phyloP scores from a whole-genome alignment of 2,888 invertebrate species.

The Tholera decimalis region DNA sequence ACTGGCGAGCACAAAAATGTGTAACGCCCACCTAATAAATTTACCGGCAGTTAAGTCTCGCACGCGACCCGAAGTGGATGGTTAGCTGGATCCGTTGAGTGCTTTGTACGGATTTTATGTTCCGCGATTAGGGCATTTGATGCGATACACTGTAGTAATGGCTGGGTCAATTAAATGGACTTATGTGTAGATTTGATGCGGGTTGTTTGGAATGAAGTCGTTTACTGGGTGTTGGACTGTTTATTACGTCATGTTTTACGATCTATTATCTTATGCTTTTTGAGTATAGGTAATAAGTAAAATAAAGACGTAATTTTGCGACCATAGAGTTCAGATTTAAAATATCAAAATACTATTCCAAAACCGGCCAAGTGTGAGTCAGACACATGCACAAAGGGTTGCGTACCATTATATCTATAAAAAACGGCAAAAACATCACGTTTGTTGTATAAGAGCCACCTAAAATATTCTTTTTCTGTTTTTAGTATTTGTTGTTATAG shows the following conservation, averaged over 20 bases:
- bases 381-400: too few relatives aligned
- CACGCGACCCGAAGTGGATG: slow-evolving; percentile 69
- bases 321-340: neutral
- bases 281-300: neutral
- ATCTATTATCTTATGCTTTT: neutral
- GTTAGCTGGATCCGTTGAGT: slow-evolving; percentile 64
- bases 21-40: slow-evolving; percentile 76
- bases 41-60: slow-evolving; percentile 71
- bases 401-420: too few relatives aligned
- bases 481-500: too few relatives aligned
- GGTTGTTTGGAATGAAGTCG: slow-evolving; percentile 15
- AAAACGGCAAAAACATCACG: too few relatives aligned
- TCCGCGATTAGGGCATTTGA: slow-evolving; percentile 63
- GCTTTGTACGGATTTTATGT: slow-evolving; percentile 70
- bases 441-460: too few relatives aligned
- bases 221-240: neutral
- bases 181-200: slow-evolving; percentile 50
- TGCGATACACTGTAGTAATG: slow-evolving; percentile 56
- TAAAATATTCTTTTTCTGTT: too few relatives aligned
- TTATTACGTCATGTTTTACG: neutral
- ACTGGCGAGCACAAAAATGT: slow-evolving; percentile 70
- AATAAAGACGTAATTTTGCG: neutral
- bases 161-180: slow-evolving; percentile 60
- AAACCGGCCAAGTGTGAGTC: too few relatives aligned
- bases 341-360: neutral